Evolutionary conservation across 2,888 invertebrate genomes (phyloP).

Genomic region (Machimus atricapillus): DNA sequence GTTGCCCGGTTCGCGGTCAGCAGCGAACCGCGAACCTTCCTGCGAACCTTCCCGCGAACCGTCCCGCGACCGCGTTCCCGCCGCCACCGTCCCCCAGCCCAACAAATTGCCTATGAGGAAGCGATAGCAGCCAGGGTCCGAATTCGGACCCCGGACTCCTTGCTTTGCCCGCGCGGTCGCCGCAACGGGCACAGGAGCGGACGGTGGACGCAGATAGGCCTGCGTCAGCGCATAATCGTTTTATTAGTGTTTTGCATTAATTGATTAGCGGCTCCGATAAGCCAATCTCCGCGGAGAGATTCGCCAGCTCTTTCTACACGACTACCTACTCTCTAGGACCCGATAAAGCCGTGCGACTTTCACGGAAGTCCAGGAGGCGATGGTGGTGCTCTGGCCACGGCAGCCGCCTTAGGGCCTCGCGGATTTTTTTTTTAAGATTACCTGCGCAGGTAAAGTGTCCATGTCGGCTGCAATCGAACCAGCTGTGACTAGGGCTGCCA

Average conservation of each 20-base stretch:
- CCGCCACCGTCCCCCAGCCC: neutral
- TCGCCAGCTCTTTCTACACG: constrained; percentile 42
- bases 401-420: neutral
- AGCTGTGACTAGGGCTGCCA: neutral
- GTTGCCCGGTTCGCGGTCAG: neutral
- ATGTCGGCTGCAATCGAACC: neutral
- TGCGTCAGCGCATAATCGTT: constrained; percentile 47
- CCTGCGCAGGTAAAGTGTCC: neutral
- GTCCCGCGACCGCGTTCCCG: neutral
- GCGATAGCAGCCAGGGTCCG: constrained; percentile 37
- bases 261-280: constrained; percentile 46
- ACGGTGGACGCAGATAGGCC: constrained; percentile 41
- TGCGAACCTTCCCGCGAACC: neutral
- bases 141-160: constrained; percentile 24
- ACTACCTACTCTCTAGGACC: constrained; percentile 44
- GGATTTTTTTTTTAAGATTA: neutral
- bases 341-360: constrained; percentile 20
- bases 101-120: constrained; percentile 41
- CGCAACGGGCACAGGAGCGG: neutral
- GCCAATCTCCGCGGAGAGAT: constrained; percentile 41
- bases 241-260: constrained; percentile 48
- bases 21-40: neutral
- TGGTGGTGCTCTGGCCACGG: neutral
- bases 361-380: constrained; percentile 17
- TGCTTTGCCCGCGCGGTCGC: neutral